These are phyloP conservation scores for Notothenia rossii DNA, from an alignment of 2,113 vertebrate genomes.

Conservation along the genomic window DNA sequence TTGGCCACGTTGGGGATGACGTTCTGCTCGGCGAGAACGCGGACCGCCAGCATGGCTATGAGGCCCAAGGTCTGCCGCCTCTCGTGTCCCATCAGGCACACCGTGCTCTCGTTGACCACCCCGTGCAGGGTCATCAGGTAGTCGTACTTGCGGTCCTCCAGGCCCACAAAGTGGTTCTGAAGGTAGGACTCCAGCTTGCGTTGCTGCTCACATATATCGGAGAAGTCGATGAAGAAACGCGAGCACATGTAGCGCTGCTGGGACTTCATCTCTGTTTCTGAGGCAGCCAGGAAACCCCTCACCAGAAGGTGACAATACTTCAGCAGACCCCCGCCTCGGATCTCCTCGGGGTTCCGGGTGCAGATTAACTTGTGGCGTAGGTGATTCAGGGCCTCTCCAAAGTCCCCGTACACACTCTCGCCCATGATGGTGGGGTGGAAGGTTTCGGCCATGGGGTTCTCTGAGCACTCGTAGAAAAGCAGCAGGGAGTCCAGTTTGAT, in stretches of 20 bases:
- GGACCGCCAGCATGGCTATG: slow-evolving; percentile 97
- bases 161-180: slow-evolving; percentile 99
- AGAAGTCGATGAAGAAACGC: slow-evolving; percentile 99
- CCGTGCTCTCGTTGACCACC: slow-evolving; percentile 98
- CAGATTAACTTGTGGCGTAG: slow-evolving; percentile 96
- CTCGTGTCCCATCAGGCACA: slow-evolving; percentile 99
- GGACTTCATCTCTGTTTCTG: slow-evolving; percentile 95
- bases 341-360: slow-evolving; percentile 97
- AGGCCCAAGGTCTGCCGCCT: slow-evolving; percentile 97
- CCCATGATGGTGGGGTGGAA: slow-evolving; percentile 98
- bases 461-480: slow-evolving; percentile 97
- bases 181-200: slow-evolving; percentile 99
- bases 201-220: slow-evolving; percentile 97
- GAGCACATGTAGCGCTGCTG: slow-evolving; percentile 99
- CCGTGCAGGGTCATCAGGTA: slow-evolving; percentile 98
- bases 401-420: slow-evolving; percentile 97
- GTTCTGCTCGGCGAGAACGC: slow-evolving; percentile 97
- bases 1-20: slow-evolving; percentile 98
- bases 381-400: slow-evolving; percentile 94
- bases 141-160: slow-evolving; percentile 99
- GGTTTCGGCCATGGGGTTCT: slow-evolving; percentile 96
- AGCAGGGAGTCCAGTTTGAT: slow-evolving; percentile 98
- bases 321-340: slow-evolving; percentile 96
- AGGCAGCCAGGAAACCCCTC: slow-evolving; percentile 93
- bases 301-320: slow-evolving; percentile 99